Evolutionary conservation across 2,113 vertebrate species (phyloP).

Genomic region (Gadus chalcogrammus): DNA sequence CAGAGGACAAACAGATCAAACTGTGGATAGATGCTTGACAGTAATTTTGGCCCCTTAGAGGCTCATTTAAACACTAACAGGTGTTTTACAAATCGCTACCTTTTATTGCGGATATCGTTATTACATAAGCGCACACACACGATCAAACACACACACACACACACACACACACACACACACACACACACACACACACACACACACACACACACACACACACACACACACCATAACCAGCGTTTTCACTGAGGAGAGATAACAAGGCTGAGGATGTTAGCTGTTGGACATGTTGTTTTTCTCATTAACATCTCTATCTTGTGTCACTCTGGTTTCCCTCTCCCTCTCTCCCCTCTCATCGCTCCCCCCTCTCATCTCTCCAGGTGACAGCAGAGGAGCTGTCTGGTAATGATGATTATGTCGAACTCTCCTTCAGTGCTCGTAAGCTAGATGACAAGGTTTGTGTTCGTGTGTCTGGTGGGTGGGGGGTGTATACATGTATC

Average conservation of each 20-base stretch:
- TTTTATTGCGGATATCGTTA: no score
- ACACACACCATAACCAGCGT: slow-evolving; percentile 3
- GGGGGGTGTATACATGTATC: slow-evolving; percentile 3
- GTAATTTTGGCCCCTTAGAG: no score
- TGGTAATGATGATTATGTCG: slow-evolving; percentile 95
- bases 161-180: slow-evolving; percentile 20
- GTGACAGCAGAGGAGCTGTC: slow-evolving; percentile 97
- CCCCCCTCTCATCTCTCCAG: slow-evolving; percentile 60
- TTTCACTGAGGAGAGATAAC: background rate
- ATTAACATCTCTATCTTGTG: slow-evolving; percentile 40
- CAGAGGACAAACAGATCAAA: no score
- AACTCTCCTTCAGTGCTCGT: slow-evolving; percentile 94
- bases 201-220: background rate
- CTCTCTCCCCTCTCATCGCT: slow-evolving; percentile 22
- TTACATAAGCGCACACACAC: slow-evolving; percentile 3
- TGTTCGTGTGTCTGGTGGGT: slow-evolving; percentile 15
- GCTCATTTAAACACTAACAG: no score
- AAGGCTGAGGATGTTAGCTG: slow-evolving; percentile 43
- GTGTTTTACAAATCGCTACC: no score
- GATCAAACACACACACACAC: slow-evolving; percentile 6
- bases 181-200: background rate
- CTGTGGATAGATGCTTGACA: no score
- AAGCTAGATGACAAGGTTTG: slow-evolving; percentile 98
- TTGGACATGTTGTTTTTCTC: slow-evolving; percentile 39
- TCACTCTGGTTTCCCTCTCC: slow-evolving; percentile 23